phyloP scores from a whole-genome alignment of 2,888 invertebrate genomes.

The Agriopis aurantiaria region DNA sequence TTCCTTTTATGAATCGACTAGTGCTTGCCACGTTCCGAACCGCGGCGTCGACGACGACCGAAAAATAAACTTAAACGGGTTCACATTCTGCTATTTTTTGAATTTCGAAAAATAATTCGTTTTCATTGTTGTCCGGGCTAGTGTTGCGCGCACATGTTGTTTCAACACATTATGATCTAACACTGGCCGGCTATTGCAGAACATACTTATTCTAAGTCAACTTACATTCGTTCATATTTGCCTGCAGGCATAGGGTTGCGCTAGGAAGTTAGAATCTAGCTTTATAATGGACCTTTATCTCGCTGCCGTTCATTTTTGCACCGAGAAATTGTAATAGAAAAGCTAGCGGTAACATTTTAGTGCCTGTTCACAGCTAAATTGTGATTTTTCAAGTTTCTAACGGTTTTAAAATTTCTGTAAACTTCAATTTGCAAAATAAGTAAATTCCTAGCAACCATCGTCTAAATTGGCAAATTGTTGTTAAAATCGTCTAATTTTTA shows the following conservation, averaged over 20 bases:
- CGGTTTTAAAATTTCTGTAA: not conserved
- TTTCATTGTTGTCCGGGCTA: conserved; percentile 75
- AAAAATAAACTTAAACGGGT: conserved; percentile 38
- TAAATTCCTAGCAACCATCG: no score
- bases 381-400: no score
- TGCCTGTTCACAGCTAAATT: conserved; percentile 13
- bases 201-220: conserved; percentile 87
- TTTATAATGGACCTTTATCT: conserved; percentile 39
- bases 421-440: not conserved
- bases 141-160: conserved; percentile 82
- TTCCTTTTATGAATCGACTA: conserved; percentile 27
- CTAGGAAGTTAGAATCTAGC: conserved; percentile 66
- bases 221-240: conserved; percentile 87
- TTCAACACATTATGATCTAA: conserved; percentile 87
- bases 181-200: conserved; percentile 86
- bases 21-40: conserved; percentile 38
- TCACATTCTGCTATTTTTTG: conserved; percentile 49
- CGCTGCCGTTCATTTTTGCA: conserved; percentile 25
- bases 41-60: conserved; percentile 36
- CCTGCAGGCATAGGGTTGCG: conserved; percentile 84
- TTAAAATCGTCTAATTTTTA: no score
- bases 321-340: conserved; percentile 29
- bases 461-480: no score
- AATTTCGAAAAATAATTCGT: conserved; percentile 61
- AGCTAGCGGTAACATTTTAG: conserved; percentile 27